A percentile compares a stretch with the other conserved stretches of the same genome.
Conservation (phyloP, 2,888 invertebrate species). For the Stenodera caucasica region DNA sequence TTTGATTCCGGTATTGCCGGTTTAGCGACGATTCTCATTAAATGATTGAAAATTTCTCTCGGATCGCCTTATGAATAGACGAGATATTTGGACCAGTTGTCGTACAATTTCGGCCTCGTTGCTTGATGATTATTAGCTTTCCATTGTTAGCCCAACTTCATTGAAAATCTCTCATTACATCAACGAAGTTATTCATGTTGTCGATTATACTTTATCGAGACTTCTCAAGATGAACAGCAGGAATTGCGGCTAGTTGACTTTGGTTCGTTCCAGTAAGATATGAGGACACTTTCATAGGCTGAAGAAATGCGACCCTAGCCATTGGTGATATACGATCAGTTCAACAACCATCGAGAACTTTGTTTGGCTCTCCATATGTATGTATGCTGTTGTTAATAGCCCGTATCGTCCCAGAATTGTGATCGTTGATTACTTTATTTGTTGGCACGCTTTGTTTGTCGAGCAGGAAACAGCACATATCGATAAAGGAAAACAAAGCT, state of each 20-base stretch:
- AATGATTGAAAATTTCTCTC: too few relatives aligned
- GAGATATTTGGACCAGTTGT: too few relatives aligned
- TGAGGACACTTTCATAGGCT: conserved; percentile 38
- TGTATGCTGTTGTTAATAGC: conserved; percentile 38
- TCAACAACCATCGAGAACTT: conserved; percentile 24
- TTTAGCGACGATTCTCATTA: too few relatives aligned
- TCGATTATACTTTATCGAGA: too few relatives aligned
- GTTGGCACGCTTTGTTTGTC: conserved; percentile 3
- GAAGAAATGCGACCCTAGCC: conserved; percentile 32
- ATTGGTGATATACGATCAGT: conserved; percentile 22
- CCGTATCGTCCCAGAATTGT: conserved; percentile 29
- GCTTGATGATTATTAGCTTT: too few relatives aligned
- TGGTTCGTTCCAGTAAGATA: conserved; percentile 33
- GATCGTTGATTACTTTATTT: conserved; percentile 27
- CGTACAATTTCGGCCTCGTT: too few relatives aligned
- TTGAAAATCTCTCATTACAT: too few relatives aligned
- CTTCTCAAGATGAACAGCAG: conserved; percentile 15
- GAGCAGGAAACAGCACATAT: background rate
- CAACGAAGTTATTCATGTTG: too few relatives aligned
- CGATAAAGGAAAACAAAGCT: background rate
- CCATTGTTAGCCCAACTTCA: too few relatives aligned
- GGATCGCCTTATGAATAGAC: too few relatives aligned
- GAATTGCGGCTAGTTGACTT: conserved; percentile 36
- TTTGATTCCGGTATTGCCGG: too few relatives aligned
- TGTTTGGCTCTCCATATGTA: conserved; percentile 28